These are phyloP conservation scores for Diplazon laetatorius DNA, from an alignment of 2,888 invertebrate genomes.

Conservation along the genomic window DNA sequence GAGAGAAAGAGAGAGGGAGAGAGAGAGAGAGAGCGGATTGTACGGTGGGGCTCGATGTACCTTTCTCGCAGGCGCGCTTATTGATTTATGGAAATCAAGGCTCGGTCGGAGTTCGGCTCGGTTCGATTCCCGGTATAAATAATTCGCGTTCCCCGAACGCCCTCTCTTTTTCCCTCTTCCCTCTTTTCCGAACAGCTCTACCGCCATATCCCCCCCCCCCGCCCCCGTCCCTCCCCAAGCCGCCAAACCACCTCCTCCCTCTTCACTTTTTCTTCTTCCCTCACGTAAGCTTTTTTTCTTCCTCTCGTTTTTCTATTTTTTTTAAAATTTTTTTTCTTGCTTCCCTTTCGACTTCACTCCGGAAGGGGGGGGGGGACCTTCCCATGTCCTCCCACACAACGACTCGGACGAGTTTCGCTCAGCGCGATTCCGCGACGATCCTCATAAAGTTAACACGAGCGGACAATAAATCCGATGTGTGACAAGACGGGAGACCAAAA, in stretches of 20 bases:
- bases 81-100: constrained; percentile 76
- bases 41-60: constrained; percentile 52
- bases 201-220: constrained; percentile 33
- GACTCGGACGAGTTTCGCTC: constrained; percentile 49
- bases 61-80: constrained; percentile 66
- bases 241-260: too few relatives aligned
- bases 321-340: constrained; percentile 14
- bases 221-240: constrained; percentile 38
- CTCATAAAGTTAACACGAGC: constrained; percentile 77
- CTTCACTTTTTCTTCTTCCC: constrained; percentile 41
- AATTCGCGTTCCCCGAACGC: constrained; percentile 69
- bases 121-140: constrained; percentile 70
- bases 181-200: constrained; percentile 53
- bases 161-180: constrained; percentile 29
- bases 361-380: too few relatives aligned
- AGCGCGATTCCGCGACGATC: constrained; percentile 71
- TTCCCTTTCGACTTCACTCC: constrained; percentile 30
- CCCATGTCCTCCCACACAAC: constrained; percentile 59
- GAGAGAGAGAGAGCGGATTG: constrained; percentile 14
- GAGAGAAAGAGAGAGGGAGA: background rate
- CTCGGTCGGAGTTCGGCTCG: constrained; percentile 68
- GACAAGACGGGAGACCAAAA: constrained; percentile 76
- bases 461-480: constrained; percentile 75
- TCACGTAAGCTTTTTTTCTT: constrained; percentile 34
- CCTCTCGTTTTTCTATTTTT: constrained; percentile 30